phyloP scores from a whole-genome alignment of 2,797 vertebrate species.

The Sebastes flavidus region DNA sequence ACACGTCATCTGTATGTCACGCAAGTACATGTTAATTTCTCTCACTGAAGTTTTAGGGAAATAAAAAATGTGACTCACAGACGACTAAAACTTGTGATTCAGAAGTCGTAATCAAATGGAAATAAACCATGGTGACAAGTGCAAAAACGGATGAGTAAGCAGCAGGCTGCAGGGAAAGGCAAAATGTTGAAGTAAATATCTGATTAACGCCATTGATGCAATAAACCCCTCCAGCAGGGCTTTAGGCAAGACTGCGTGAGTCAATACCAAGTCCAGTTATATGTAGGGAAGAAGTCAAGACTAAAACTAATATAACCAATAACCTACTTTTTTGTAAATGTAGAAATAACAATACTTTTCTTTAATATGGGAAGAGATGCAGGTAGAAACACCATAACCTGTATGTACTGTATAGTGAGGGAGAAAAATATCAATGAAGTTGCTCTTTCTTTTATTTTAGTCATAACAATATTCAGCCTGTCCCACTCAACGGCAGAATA shows the following conservation, averaged over 20 bases:
- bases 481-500: not conserved
- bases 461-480: not conserved
- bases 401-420: not conserved
- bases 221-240: not conserved
- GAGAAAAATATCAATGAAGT: not conserved
- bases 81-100: slow-evolving; percentile 5
- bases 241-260: slow-evolving; percentile 4
- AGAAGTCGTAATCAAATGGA: slow-evolving; percentile 1
- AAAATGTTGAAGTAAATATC: slow-evolving; percentile 9
- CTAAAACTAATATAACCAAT: not conserved
- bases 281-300: not conserved
- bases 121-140: slow-evolving; percentile 14
- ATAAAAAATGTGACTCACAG: slow-evolving; percentile 10
- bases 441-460: not conserved
- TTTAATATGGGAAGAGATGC: not conserved
- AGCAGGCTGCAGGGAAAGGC: not conserved
- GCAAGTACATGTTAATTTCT: not conserved
- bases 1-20: not conserved
- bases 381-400: not conserved
- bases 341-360: not conserved
- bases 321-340: not conserved
- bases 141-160: slow-evolving; percentile 25
- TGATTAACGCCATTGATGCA: slow-evolving; percentile 19
- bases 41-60: not conserved
- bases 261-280: not conserved